These are phyloP conservation scores for Callimorpha dominula DNA, from an alignment of 2,888 invertebrate species.

Conservation along the genomic window DNA sequence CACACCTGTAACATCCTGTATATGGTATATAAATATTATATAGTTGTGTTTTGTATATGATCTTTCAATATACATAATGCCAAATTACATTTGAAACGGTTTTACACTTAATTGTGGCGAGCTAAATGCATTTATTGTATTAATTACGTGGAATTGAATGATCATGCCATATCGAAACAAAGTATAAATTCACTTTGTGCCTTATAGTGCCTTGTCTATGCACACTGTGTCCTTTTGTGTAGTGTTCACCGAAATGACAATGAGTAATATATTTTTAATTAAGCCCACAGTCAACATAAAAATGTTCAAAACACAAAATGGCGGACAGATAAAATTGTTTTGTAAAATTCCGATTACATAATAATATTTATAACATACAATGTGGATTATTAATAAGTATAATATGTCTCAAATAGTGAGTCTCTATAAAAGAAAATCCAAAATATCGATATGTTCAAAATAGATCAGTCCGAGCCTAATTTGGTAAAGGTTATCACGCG, in stretches of 20 bases:
- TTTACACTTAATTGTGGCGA: neutral
- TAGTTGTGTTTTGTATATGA: neutral
- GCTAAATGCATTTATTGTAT: neutral
- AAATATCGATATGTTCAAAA: no score
- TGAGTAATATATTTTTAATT: conserved; percentile 1
- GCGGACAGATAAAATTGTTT: no score
- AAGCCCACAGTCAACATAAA: no score
- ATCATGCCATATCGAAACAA: conserved; percentile 13
- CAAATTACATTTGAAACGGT: conserved; percentile 1
- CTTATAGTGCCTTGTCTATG: conserved; percentile 20
- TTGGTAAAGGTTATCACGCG: no score
- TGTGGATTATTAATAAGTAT: no score
- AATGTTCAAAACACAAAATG: no score
- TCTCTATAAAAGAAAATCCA: no score
- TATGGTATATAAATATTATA: neutral
- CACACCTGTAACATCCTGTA: neutral
- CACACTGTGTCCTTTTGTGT: conserved; percentile 1
- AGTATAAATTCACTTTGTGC: conserved; percentile 19
- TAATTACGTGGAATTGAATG: conserved; percentile 1
- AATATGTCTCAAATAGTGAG: no score
- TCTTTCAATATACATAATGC: neutral
- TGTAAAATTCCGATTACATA: no score
- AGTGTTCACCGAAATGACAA: neutral
- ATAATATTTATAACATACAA: no score
- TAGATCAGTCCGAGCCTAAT: no score